Evolutionary conservation across 2,888 invertebrate species (phyloP).

Genomic region (Rhagophthalmus giganteus): DNA sequence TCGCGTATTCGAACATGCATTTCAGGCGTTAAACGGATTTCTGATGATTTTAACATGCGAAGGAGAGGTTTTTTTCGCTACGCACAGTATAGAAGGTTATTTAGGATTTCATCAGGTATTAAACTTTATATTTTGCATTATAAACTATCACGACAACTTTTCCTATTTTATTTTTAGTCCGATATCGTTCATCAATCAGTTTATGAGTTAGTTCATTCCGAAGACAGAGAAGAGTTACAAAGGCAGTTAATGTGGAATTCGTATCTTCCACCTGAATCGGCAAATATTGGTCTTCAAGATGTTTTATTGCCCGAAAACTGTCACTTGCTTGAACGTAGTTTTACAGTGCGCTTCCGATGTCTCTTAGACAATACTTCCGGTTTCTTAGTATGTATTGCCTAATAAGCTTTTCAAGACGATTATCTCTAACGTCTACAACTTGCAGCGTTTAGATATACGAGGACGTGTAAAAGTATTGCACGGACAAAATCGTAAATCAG

Average conservation of each 20-base stretch:
- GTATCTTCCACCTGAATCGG: constrained; percentile 79
- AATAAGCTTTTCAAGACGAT: background rate
- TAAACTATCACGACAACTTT: background rate
- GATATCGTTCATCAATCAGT: constrained; percentile 99
- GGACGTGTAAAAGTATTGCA: constrained; percentile 95
- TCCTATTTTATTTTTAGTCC: constrained; percentile 71
- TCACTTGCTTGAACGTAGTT: constrained; percentile 91
- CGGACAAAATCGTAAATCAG: constrained; percentile 93
- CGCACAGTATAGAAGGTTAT: constrained; percentile 99
- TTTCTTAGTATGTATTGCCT: constrained; percentile 79
- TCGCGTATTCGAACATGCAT: too few species aligned
- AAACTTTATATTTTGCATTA: background rate
- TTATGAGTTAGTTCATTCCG: constrained; percentile 98
- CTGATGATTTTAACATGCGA: constrained; percentile 98
- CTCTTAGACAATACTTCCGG: constrained; percentile 99
- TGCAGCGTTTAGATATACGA: constrained; percentile 93
- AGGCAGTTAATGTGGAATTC: constrained; percentile 94
- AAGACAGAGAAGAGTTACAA: constrained; percentile 96
- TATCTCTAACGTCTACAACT: background rate
- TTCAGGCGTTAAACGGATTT: constrained; percentile 97
- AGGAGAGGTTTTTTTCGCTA: constrained; percentile 99
- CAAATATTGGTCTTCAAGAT: constrained; percentile 81
- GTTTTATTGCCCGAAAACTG: constrained; percentile 86
- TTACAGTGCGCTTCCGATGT: constrained; percentile 98
- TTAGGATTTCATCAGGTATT: constrained; percentile 99